Percentiles rank a stretch among this genome's conserved stretches.
These are phyloP conservation scores for Sebastes oblongus DNA, from an alignment of 2,797 vertebrate species.

Conservation along the genomic window DNA sequence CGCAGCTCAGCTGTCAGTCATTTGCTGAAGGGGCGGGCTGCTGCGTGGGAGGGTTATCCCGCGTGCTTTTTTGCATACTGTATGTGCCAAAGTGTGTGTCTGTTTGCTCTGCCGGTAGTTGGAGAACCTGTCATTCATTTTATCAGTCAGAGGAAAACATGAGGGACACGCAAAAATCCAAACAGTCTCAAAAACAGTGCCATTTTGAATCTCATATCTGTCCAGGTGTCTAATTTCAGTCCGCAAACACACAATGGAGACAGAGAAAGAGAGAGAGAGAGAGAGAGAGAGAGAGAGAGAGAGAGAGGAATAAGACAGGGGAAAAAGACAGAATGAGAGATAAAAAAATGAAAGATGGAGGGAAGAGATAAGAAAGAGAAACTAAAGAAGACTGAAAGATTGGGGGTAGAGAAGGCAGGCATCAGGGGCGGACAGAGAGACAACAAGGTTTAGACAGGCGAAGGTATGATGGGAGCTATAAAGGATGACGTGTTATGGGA, in stretches of 20 bases:
- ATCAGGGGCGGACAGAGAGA: slow-evolving; percentile 16
- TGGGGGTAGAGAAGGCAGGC: slow-evolving; percentile 12
- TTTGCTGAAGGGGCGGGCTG: background rate
- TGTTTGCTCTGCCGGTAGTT: slow-evolving; percentile 1
- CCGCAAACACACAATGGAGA: slow-evolving; percentile 1
- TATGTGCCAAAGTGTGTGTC: slow-evolving; percentile 17
- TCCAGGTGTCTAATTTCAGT: slow-evolving; percentile 19
- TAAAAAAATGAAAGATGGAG: background rate
- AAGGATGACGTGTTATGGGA: slow-evolving; percentile 37
- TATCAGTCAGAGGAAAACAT: slow-evolving; percentile 14
- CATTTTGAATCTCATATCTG: slow-evolving; percentile 18
- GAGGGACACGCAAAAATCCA: slow-evolving; percentile 3
- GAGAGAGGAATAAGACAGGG: slow-evolving; percentile 13
- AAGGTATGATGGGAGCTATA: slow-evolving; percentile 35
- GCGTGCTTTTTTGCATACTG: slow-evolving; percentile 33
- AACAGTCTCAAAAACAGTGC: slow-evolving; percentile 8
- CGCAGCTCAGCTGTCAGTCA: slow-evolving; percentile 61
- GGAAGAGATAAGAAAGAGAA: background rate
- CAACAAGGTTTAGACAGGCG: slow-evolving; percentile 39
- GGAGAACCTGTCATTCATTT: slow-evolving; percentile 35
- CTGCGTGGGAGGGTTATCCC: slow-evolving; percentile 29
- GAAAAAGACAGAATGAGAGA: background rate
- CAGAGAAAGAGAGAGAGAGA: background rate
- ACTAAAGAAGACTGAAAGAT: slow-evolving; percentile 34
- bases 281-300: background rate